Percentiles rank a stretch among this genome's conserved stretches.
phyloP scores from a whole-genome alignment of 1,140 invertebrate species.

The Drosophila kikkawai region DNA sequence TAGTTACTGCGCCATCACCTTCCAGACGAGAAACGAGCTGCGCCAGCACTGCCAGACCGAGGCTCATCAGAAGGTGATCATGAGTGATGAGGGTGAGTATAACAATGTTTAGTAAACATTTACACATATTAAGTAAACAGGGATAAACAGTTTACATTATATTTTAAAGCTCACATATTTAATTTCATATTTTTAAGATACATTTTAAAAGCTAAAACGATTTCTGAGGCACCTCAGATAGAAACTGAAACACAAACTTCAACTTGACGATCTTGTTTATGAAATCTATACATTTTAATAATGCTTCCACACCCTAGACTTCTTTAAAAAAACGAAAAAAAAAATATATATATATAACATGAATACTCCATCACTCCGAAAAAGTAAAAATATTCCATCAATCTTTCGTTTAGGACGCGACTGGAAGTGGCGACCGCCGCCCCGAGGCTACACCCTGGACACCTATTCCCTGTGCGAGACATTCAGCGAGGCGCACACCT shows the following conservation, averaged over 20 bases:
- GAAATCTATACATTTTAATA: neutral
- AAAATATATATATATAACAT: neutral
- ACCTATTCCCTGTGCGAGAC: slow-evolving; percentile 87
- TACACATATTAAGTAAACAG: no score
- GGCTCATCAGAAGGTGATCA: slow-evolving; percentile 89
- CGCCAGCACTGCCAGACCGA: slow-evolving; percentile 89
- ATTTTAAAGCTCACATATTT: neutral
- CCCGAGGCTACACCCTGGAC: slow-evolving; percentile 87
- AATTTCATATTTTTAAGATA: no score
- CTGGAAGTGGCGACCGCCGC: slow-evolving; percentile 90
- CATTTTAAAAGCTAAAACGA: neutral
- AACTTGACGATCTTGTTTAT: neutral
- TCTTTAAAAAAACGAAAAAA: slow-evolving; percentile 6
- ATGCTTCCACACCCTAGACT: slow-evolving; percentile 8
- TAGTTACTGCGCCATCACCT: slow-evolving; percentile 88
- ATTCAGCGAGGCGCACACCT: slow-evolving; percentile 86
- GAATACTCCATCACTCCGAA: slow-evolving; percentile 18
- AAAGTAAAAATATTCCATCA: slow-evolving; percentile 5
- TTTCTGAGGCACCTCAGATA: neutral
- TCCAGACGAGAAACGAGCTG: slow-evolving; percentile 87
- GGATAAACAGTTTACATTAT: no score
- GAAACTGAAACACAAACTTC: slow-evolving; percentile 3
- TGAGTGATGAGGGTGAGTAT: slow-evolving; percentile 88
- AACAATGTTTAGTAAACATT: no score
- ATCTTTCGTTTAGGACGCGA: slow-evolving; percentile 85